Evolutionary conservation across 2,797 vertebrate species (phyloP), one percentile per base, ranked within the genome.

Genomic region (Oophaga sylvatica): DNA sequence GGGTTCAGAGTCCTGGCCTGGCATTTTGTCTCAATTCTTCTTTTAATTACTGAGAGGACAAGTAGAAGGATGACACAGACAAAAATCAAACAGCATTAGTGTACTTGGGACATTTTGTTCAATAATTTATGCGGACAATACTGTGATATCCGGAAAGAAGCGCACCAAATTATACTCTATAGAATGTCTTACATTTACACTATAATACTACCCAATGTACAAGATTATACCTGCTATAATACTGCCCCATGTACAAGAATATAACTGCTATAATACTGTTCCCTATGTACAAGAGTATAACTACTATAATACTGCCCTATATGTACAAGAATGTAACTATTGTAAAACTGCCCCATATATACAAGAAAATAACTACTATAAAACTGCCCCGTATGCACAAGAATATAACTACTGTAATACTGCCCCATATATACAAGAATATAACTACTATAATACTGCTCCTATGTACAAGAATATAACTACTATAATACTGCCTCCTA

Each of bases 1-100:
- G 35, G 1, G 11, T n/a, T 8, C 17, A 1, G 57, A 67, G 17
- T 67, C 20, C 35, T 48, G 35, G 22, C 31, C n/a, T 10, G 22
- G 19, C 35, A 81, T 81, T 81, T 63, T 67, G 41, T 80, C 78
- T 80, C 35, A 9, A 41, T 22, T 20, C 22, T 80, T 80, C 19
- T n/a, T 63, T 80, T 80, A 63, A 63, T 80, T 80, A 45, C 48
- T 65, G 31, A 48, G 15, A 26, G 19, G 8, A 67, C 31, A n/a
- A 5, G 20, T 65, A 11, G 31, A 81, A 48, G 12, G 31, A 67
- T 65, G 35, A 41, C 17, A 22, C 20, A 62, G 59, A 9, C 0
- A 0, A 79, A 63, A 63, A 41, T 35, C 48, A 78, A 16, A 57
- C 29, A 5, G 19, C 63, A n/a, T 68, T 26, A 2, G 1, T 71